Evolutionary conservation across 2,113 vertebrate genomes (phyloP), one percentile per base, ranked within the genome.

Genomic region (Hiodon tergisus): DNA sequence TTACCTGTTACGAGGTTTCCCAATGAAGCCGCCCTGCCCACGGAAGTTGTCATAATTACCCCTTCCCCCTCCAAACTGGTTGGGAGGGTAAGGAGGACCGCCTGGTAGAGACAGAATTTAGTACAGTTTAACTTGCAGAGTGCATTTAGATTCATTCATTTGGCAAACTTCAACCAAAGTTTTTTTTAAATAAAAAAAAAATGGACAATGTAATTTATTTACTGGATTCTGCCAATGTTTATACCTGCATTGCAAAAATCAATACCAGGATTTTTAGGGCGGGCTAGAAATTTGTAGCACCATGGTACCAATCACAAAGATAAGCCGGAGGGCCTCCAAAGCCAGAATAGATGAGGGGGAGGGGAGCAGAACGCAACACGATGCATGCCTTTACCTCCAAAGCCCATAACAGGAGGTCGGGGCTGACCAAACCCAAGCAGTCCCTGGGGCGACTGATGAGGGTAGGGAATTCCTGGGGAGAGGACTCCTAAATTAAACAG

Each of bases 1-100:
- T 82, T 78, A 96, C 95, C 95, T 92, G 86, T 94, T 96, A n/a
- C 94, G 92, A 13, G 94, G 94, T 80, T 97, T 97, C 1, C 92
- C 92, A 6, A 91, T 90, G 76, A 93, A 94, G 50, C 93, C 93
- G 74, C 91, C 93, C 81, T 96, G 95, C 16, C 95, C 95, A n/a
- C 95, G 88, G 79, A 95, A 96, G 76, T 92, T 92, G 83, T 96
- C 95, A 7, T 95, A 96, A 86, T 92, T 93, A 5, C 95, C 95
- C 65, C 95, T 87, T 5, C 95, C 79, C 78, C 94, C 80, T 52
- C 93, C 94, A 2, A 92, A 97, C 1, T 95, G 95, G 79, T 91
- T 93, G 0, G 93, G 95, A 0, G 95, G 94, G 70, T 95, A 96
- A 0, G 92, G 93, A 72, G 94, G 93, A 0, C 85, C 93, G 57